Evolutionary conservation across 2,888 invertebrate species (phyloP).

Genomic region (Habroteleia sp.): DNA sequence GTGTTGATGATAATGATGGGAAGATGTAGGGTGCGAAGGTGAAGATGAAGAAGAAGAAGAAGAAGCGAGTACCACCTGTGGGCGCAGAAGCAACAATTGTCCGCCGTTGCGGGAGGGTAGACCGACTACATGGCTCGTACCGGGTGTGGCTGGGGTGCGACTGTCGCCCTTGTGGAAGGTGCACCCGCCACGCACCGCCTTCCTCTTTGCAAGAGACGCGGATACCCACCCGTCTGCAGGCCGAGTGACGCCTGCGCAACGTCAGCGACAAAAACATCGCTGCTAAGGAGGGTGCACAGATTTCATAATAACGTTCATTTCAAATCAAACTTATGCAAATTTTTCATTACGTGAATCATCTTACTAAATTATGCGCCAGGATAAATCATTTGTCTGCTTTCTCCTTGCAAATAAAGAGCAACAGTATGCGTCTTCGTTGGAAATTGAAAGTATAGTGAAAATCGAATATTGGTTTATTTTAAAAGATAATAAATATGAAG

Average conservation of each 20-base stretch:
- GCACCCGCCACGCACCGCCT: conserved; percentile 69
- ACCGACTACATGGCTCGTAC: conserved; percentile 81
- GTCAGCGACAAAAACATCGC: conserved; percentile 31
- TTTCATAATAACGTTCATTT: conserved; percentile 38
- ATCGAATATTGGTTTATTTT: no score
- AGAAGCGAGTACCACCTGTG: conserved; percentile 79
- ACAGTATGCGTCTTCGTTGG: no score
- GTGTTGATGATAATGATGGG: conserved; percentile 23
- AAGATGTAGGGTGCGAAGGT: conserved; percentile 10
- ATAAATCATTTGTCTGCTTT: no score
- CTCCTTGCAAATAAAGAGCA: no score
- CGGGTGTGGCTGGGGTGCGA: conserved; percentile 81
- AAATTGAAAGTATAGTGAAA: no score
- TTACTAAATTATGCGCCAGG: not conserved
- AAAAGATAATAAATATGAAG: no score
- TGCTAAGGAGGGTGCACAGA: conserved; percentile 50
- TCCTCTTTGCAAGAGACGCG: conserved; percentile 71
- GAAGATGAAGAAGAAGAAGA: conserved; percentile 60
- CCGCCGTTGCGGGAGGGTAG: conserved; percentile 80
- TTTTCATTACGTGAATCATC: conserved; percentile 18
- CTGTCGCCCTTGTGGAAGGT: conserved; percentile 70
- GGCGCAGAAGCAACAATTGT: conserved; percentile 81
- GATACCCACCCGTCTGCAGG: conserved; percentile 64
- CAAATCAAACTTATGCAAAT: conserved; percentile 50
- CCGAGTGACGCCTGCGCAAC: conserved; percentile 66